Conservation (phyloP, 92 coral and sea anemone species). For the Virgularia gustaviana region DNA sequence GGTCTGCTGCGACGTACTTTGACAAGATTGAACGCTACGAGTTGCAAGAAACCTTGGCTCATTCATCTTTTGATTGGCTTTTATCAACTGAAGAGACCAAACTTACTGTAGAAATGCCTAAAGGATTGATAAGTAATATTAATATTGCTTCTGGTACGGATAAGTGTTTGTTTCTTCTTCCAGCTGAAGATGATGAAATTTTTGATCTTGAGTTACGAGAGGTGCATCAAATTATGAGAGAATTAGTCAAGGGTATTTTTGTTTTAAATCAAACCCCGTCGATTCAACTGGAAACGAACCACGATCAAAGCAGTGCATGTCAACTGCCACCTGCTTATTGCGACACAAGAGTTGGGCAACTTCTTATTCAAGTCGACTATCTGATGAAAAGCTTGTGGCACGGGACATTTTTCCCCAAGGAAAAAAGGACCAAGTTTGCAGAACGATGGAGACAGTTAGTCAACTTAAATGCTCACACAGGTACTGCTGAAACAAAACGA, state of each 20-base stretch:
- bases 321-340: constrained; percentile 91
- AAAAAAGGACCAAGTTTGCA: constrained; percentile 88
- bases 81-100: constrained; percentile 91
- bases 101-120: constrained; percentile 80
- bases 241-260: constrained; percentile 79
- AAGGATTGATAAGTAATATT: constrained; percentile 81
- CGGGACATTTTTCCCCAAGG: constrained; percentile 96
- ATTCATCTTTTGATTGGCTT: constrained; percentile 82
- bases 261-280: constrained; percentile 92
- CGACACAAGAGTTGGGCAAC: constrained; percentile 96
- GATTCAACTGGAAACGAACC: constrained; percentile 76
- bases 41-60: constrained; percentile 88
- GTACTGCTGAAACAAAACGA: constrained; percentile 92
- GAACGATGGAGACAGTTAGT: constrained; percentile 99
- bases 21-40: constrained; percentile 96
- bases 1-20: constrained; percentile 93
- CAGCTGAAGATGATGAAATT: constrained; percentile 75
- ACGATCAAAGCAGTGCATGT: constrained; percentile 86
- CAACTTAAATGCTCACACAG: constrained; percentile 83
- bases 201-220: constrained; percentile 85
- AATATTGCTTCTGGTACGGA: constrained; percentile 71
- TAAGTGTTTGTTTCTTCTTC: constrained; percentile 75
- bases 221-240: constrained; percentile 93
- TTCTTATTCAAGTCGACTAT: constrained; percentile 83
- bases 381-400: constrained; percentile 99